Percentiles rank a stretch among this genome's conserved stretches.
phyloP scores from a whole-genome alignment of 1,140 invertebrate genomes.

The Brachionus sp. region DNA sequence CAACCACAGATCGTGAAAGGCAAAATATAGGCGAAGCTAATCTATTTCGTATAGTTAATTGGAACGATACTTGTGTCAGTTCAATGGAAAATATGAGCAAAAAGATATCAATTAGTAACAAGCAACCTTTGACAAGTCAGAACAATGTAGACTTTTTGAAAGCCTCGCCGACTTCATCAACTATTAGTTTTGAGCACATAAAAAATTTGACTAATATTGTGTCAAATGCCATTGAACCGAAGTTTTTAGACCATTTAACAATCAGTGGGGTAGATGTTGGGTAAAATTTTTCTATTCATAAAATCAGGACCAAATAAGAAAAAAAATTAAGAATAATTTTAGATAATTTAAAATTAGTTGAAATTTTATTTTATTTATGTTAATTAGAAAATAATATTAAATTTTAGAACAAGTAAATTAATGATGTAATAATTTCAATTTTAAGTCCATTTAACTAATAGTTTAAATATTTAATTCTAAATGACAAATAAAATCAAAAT shows the following conservation, averaged over 20 bases:
- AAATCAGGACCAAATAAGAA: not conserved
- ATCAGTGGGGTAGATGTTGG: conserved; percentile 20
- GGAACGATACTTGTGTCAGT: conserved; percentile 24
- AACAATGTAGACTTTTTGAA: not conserved
- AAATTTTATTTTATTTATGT: no score
- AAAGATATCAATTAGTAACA: not conserved
- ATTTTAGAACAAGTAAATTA: no score
- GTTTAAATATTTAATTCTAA: no score
- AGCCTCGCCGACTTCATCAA: conserved; percentile 22
- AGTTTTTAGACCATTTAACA: conserved; percentile 1
- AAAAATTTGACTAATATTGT: conserved; percentile 22
- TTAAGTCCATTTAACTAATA: no score
- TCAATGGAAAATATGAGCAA: not conserved
- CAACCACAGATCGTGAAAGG: not conserved
- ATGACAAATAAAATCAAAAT: no score
- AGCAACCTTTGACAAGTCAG: not conserved
- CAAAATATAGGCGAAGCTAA: conserved; percentile 17
- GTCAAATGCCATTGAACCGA: not conserved
- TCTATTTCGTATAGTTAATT: conserved; percentile 33
- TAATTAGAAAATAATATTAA: no score
- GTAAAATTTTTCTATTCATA: not conserved
- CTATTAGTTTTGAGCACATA: conserved; percentile 35
- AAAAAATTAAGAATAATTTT: not conserved
- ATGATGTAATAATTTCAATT: no score
- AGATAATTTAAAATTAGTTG: not conserved